A percentile compares a stretch with the other conserved stretches of the same genome.
Evolutionary conservation across 2,797 vertebrate genomes (phyloP).

Genomic region (Sparus aurata): DNA sequence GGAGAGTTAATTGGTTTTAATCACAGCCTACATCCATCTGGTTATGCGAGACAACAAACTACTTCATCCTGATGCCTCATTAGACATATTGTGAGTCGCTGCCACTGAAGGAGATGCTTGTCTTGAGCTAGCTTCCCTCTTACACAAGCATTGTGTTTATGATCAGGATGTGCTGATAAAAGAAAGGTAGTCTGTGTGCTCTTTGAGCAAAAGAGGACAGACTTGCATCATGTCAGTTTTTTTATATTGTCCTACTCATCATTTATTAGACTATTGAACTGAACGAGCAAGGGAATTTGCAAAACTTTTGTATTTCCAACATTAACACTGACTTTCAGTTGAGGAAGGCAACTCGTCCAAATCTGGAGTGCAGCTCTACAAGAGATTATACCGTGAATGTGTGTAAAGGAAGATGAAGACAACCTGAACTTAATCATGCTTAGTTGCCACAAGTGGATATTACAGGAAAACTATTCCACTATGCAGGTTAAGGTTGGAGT

Average conservation of each 20-base stretch:
- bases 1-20: conserved; percentile 96
- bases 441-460: not conserved
- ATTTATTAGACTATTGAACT: not conserved
- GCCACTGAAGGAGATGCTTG: conserved; percentile 61
- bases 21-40: conserved; percentile 95
- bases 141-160: not conserved
- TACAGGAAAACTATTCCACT: not conserved
- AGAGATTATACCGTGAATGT: not conserved
- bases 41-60: conserved; percentile 94
- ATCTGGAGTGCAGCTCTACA: not conserved
- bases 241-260: not conserved
- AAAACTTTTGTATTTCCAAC: not conserved
- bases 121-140: conserved; percentile 28
- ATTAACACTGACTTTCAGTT: no score
- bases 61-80: conserved; percentile 91
- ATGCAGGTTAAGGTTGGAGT: no score
- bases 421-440: not conserved
- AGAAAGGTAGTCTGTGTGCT: not conserved
- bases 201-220: not conserved
- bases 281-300: not conserved
- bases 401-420: not conserved
- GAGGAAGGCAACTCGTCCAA: not conserved
- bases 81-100: conserved; percentile 90
- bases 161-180: not conserved
- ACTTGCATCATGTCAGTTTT: not conserved